Evolutionary conservation across 1,140 invertebrate species (phyloP).

Genomic region (Papilio polytes): DNA sequence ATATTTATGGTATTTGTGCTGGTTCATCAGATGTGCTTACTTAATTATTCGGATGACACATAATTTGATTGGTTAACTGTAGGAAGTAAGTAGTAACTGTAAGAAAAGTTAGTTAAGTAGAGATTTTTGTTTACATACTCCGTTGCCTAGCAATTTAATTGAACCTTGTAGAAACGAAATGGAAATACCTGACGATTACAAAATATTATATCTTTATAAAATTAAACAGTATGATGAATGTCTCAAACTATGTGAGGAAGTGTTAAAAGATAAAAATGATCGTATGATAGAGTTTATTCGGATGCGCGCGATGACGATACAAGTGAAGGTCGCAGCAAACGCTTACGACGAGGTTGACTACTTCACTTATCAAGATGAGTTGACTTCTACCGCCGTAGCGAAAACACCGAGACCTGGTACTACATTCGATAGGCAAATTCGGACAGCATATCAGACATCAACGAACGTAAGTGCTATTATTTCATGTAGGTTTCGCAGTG

Average conservation of each 20-base stretch:
- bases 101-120: background rate
- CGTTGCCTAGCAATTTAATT: constrained; percentile 52
- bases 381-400: constrained; percentile 62
- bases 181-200: constrained; percentile 66
- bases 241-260: constrained; percentile 62
- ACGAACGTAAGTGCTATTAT: constrained; percentile 40
- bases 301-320: constrained; percentile 74
- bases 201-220: constrained; percentile 74
- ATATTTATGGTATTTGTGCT: background rate
- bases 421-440: constrained; percentile 61
- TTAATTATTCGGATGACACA: background rate
- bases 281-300: constrained; percentile 72
- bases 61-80: background rate
- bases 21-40: background rate
- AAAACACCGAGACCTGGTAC: constrained; percentile 76
- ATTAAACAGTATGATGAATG: constrained; percentile 74
- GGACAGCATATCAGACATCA: constrained; percentile 53
- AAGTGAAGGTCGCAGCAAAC: constrained; percentile 74
- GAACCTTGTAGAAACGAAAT: constrained; percentile 37
- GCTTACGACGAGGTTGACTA: constrained; percentile 78
- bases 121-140: constrained; percentile 16
- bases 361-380: constrained; percentile 64
- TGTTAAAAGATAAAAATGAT: constrained; percentile 55
- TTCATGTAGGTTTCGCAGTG: background rate
- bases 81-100: no score